These are phyloP conservation scores for Heterodera carotae DNA, from an alignment of 1,140 invertebrate species.

Conservation along the genomic window DNA sequence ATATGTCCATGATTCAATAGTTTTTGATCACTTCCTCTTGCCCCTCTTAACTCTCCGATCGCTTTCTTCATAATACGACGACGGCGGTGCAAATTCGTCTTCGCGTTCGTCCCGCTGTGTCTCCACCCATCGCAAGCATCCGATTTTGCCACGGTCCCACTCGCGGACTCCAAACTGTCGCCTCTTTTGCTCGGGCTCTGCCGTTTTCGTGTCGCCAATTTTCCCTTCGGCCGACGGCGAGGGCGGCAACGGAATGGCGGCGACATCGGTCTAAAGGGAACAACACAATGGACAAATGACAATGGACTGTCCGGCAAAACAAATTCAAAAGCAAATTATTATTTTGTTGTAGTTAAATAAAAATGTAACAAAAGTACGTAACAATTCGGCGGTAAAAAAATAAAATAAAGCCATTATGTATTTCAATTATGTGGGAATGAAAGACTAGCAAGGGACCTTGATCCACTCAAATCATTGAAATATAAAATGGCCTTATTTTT, in stretches of 20 bases:
- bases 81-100: slow-evolving; percentile 45
- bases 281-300: background rate
- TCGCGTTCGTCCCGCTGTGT: slow-evolving; percentile 51
- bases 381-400: too few species aligned
- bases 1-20: too few species aligned
- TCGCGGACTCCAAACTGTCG: slow-evolving; percentile 40
- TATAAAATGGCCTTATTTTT: too few species aligned
- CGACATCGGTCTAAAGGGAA: slow-evolving; percentile 28
- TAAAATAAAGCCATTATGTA: too few species aligned
- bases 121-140: slow-evolving; percentile 41
- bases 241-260: slow-evolving; percentile 43
- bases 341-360: background rate
- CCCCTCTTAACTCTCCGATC: slow-evolving; percentile 28
- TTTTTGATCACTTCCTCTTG: slow-evolving; percentile 16
- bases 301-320: background rate
- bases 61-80: slow-evolving; percentile 32
- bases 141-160: slow-evolving; percentile 47
- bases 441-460: too few species aligned
- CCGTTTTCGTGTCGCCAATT: background rate
- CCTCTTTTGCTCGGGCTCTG: slow-evolving; percentile 36
- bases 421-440: too few species aligned
- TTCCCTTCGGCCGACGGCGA: slow-evolving; percentile 7
- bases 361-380: too few species aligned
- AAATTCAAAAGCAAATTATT: background rate
- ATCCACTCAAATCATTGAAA: too few species aligned